Evolutionary conservation across 23 tunicate species (phyloP), one percentile per base, ranked within the genome.

Genomic region (Pegea sp.): DNA sequence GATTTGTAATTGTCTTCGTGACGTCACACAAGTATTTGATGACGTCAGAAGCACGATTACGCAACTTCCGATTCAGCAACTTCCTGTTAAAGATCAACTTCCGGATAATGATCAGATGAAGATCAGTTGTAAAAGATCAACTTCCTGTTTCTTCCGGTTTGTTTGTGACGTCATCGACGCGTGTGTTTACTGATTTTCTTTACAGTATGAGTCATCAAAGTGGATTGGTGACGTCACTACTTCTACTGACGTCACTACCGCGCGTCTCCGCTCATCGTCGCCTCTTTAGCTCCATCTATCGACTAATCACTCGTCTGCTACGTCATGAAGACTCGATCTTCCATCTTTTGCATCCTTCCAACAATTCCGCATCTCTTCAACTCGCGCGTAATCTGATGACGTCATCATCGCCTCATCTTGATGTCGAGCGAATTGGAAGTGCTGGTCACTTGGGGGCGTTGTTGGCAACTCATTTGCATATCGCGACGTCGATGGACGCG

Each of bases 401-500:
- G n/a, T 59, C 57, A 31, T 67, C 84, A 25, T 54, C 74, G 4
- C 69, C 58, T 1, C 28, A 43, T 29, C 31, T 84, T 2, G 76
- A 84, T 32, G 68, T 72, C 13, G 77, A 70, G 46, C 28, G 62
- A 0, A 46, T 67, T 16, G 68, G 70, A 13, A 66, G 76, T 11
- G 70, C 95, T 30, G 65, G 78, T 8, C 55, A 67, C 49, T 30
- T 84, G 13, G 95, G 84, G 29, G 61, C 66, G 28, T 69, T 64
- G 50, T 56, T 84, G 16, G 67, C 76, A 5, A 11, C 63, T 30
- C 72, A 74, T 58, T n/a, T 84, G 13, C 95, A 74, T 46, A 44
- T 61, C 19, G 62, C 70, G 8, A 76, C 68, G 57, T 74, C 77
- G 19, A 5, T 84, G 46, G 95, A 84, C 56, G 78, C 61, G 60